phyloP scores from a whole-genome alignment of 1,140 invertebrate genomes.

The Nebria ingens region DNA sequence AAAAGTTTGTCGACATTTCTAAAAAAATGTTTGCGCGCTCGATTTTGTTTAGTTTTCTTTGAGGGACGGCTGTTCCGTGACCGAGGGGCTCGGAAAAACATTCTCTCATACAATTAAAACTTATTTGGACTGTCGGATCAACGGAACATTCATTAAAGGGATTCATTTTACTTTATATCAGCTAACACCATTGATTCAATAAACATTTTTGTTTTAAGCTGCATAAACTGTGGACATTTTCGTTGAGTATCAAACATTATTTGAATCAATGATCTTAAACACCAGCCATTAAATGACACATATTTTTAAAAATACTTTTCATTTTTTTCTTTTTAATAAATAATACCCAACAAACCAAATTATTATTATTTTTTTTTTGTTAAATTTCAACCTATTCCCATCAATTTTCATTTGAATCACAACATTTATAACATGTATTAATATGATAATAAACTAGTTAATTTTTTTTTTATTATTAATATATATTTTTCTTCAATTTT shows the following conservation, averaged over 20 bases:
- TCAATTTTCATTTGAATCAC: background rate
- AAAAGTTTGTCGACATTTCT: background rate
- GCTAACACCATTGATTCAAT: too few relatives aligned
- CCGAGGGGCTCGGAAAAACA: slow-evolving; percentile 12
- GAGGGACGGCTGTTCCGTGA: slow-evolving; percentile 12
- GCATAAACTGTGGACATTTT: too few relatives aligned
- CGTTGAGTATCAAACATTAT: too few relatives aligned
- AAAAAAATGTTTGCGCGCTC: background rate
- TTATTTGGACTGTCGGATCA: slow-evolving; percentile 11
- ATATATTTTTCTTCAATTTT: too few relatives aligned
- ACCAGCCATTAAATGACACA: background rate
- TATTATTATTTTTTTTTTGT: too few relatives aligned
- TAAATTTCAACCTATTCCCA: background rate
- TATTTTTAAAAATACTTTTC: too few relatives aligned
- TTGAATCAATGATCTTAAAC: too few relatives aligned
- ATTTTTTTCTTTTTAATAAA: background rate
- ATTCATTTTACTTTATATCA: too few relatives aligned
- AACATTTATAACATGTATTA: background rate
- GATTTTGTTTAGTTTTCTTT: too few relatives aligned
- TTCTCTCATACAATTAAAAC: slow-evolving; percentile 2
- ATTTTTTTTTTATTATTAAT: too few relatives aligned
- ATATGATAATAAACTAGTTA: background rate
- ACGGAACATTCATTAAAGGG: slow-evolving; percentile 8
- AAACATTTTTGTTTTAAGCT: too few relatives aligned
- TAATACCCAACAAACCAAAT: too few relatives aligned